These are phyloP conservation scores for Caenorhabditis sp. DNA, from an alignment of 2,888 invertebrate genomes.

Conservation along the genomic window DNA sequence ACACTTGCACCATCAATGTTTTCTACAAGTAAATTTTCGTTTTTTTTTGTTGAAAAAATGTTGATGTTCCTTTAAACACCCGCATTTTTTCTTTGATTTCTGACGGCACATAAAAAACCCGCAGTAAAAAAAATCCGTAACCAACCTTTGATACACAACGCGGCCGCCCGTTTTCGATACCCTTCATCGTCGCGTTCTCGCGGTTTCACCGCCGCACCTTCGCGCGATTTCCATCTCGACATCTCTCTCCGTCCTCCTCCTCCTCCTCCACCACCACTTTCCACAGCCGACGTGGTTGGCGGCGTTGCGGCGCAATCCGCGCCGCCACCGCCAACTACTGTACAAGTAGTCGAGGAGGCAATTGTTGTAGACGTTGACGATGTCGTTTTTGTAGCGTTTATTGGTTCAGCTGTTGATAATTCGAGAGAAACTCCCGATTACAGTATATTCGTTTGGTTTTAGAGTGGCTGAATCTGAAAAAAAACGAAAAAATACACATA, in stretches of 20 bases:
- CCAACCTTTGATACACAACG: conserved; percentile 52
- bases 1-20: no score
- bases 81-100: no score
- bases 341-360: background rate
- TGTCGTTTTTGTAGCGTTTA: background rate
- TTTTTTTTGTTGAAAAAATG: no score
- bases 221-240: conserved; percentile 38
- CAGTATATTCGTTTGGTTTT: no score
- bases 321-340: background rate
- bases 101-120: no score
- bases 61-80: no score
- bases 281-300: background rate
- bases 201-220: conserved; percentile 26
- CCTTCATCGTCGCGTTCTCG: conserved; percentile 57
- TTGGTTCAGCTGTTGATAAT: no score
- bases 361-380: background rate
- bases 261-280: conserved; percentile 4
- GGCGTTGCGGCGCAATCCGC: background rate
- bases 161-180: conserved; percentile 60
- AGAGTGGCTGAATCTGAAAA: no score
- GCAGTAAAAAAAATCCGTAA: no score
- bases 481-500: no score
- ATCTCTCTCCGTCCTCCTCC: conserved; percentile 13
- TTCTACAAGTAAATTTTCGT: no score
- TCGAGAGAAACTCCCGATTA: no score